Evolutionary conservation across 2,797 vertebrate species (phyloP), one percentile per base, ranked within the genome.

Genomic region (Rhabdophis nuchalis): DNA sequence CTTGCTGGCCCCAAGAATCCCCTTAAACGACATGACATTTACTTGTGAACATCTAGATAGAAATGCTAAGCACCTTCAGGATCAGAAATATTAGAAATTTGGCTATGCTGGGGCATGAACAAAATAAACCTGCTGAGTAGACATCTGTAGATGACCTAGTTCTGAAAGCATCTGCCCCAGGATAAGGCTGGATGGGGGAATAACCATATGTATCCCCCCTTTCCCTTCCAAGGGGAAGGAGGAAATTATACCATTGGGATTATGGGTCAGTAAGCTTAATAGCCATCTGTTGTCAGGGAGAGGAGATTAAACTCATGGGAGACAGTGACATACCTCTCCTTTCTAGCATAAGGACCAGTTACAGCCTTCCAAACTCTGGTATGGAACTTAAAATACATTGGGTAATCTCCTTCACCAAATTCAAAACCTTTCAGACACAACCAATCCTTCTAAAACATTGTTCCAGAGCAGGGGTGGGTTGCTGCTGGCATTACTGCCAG

Each of bases 221-320:
- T 50, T 87, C 57, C 56, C 9, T 27, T 53, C 61, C 46, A 50
- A 36, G 18, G 10, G 57, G 85, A 52, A 54, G 16, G 56, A 41
- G 56, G 87, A 93, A 90, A 57, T 52, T 68, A 92, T 57, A 85
- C 50, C 64, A 86, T 57, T 85, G 56, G 64, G 85, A 64, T 41
- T 90, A 36, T 56, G 53, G 82, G 68, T 50, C 46, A 52, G 52
- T 85, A 90, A 87, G 57, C 91, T 72, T 64, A 64, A 41, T n/a
- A 90, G 57, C 68, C 93, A 90, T 92, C 89, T 90, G 91, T 72
- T 93, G 88, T 23, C 20, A 90, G 89, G 23, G 27, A 82, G 58
- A 93, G 54, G 57, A 87, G 72, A 93, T 88, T 77, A 92, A 32
- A 23, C 41, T 91, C 56, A 32, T 64, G 53, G 50, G 60, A 29